phyloP scores from a whole-genome alignment of 1,140 invertebrate species.

The Calliopsis andreniformis region DNA sequence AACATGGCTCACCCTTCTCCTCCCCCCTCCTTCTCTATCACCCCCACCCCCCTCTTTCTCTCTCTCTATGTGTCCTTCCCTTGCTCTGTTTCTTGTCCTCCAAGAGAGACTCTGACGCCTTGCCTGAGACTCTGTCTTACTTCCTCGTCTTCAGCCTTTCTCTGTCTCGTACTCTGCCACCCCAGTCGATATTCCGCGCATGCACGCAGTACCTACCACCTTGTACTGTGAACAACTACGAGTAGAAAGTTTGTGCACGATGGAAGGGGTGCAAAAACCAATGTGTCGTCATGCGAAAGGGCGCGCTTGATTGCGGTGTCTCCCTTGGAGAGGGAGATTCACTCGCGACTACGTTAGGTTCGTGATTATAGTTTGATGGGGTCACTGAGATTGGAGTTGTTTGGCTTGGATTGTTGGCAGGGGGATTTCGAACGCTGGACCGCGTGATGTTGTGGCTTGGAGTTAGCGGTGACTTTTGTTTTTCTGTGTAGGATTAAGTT shows the following conservation, averaged over 20 bases:
- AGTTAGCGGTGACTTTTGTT: too few species aligned
- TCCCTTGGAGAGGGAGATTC: not conserved
- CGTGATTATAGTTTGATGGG: not conserved
- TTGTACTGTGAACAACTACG: not conserved
- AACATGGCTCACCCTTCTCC: slow-evolving; percentile 44
- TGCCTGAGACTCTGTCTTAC: not conserved
- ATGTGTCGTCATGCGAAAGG: slow-evolving; percentile 3
- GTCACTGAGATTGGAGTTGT: not conserved
- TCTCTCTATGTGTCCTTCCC: too few species aligned
- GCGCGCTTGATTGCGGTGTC: slow-evolving; percentile 7
- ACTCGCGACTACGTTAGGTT: not conserved
- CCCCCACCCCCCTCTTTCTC: not conserved
- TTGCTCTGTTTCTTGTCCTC: not conserved
- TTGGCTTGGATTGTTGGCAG: not conserved
- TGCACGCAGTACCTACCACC: slow-evolving; percentile 23
- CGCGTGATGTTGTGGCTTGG: too few species aligned
- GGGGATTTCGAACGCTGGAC: too few species aligned
- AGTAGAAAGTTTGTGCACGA: slow-evolving; percentile 26
- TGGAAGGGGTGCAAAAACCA: slow-evolving; percentile 2
- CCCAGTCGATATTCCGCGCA: slow-evolving; percentile 37
- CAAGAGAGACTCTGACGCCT: not conserved
- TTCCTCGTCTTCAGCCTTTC: not conserved
- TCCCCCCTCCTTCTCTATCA: slow-evolving; percentile 7
- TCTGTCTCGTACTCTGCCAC: not conserved
- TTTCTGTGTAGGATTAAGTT: too few species aligned